Conservation (phyloP, 2,888 invertebrate species). For the Hydrotaea cyrtoneurina region DNA sequence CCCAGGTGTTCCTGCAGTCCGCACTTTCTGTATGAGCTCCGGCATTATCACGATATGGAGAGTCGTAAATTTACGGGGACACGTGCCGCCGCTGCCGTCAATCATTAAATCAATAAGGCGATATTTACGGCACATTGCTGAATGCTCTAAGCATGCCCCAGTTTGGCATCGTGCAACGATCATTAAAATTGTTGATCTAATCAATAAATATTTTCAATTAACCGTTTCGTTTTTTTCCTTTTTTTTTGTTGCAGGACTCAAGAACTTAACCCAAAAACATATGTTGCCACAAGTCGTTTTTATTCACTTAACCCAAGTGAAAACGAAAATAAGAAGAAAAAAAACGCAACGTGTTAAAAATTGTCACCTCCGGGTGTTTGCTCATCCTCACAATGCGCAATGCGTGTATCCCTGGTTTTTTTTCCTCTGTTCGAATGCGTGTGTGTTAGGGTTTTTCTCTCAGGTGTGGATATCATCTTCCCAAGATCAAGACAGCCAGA, state of each 20-base stretch:
- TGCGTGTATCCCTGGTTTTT: background rate
- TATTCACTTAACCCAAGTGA: conserved; percentile 37
- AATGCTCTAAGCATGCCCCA: conserved; percentile 47
- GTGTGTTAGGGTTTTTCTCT: background rate
- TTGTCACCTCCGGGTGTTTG: conserved; percentile 70
- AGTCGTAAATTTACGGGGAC: conserved; percentile 56
- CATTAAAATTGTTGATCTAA: conserved; percentile 72
- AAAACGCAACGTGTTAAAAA: conserved; percentile 67
- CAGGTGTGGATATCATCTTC: conserved; percentile 30
- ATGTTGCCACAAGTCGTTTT: conserved; percentile 43
- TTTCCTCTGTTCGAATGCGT: background rate
- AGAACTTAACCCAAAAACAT: conserved; percentile 13
- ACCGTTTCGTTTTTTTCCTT: conserved; percentile 49
- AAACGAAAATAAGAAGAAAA: background rate
- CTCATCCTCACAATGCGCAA: conserved; percentile 9
- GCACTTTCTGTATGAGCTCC: background rate
- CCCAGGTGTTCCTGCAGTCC: background rate
- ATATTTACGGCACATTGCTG: background rate
- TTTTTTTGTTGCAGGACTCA: background rate
- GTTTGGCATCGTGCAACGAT: conserved; percentile 59
- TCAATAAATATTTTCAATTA: conserved; percentile 73
- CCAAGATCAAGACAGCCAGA: conserved; percentile 1
- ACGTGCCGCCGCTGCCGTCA: conserved; percentile 59
- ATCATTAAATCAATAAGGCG: conserved; percentile 62
- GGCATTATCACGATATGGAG: conserved; percentile 40